Conservation (phyloP, 2,113 vertebrate species). For the Aplodontia rufa region DNA sequence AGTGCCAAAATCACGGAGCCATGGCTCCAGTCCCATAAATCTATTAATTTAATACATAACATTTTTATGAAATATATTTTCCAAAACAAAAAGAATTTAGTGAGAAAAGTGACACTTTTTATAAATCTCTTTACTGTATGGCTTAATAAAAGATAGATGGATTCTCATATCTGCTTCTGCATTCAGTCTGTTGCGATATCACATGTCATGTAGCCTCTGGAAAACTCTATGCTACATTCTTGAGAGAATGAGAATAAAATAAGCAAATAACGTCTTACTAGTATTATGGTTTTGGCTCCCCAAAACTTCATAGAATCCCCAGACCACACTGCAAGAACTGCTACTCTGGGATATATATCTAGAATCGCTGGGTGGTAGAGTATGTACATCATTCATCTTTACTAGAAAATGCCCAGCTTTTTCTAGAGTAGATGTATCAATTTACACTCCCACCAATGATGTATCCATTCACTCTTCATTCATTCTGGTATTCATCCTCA, state of each 20-base stretch:
- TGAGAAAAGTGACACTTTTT: slow-evolving; percentile 37
- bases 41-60: neutral
- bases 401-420: slow-evolving; percentile 40
- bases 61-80: slow-evolving; percentile 40
- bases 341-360: slow-evolving; percentile 10
- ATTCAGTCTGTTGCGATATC: slow-evolving; percentile 39
- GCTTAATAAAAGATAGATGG: slow-evolving; percentile 54
- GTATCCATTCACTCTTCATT: neutral
- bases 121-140: slow-evolving; percentile 34
- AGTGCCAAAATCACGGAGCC: too few relatives aligned
- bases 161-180: slow-evolving; percentile 39
- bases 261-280: slow-evolving; percentile 36
- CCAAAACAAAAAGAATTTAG: slow-evolving; percentile 27
- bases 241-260: slow-evolving; percentile 43
- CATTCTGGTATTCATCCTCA: neutral
- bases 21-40: too few relatives aligned
- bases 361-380: neutral
- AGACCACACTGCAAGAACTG: neutral
- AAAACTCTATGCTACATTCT: slow-evolving; percentile 51
- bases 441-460: slow-evolving; percentile 3
- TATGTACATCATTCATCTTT: slow-evolving; percentile 16
- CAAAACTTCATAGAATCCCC: neutral
- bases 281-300: neutral
- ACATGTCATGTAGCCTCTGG: slow-evolving; percentile 4
- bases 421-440: slow-evolving; percentile 26